A percentile compares a stretch with the other conserved stretches of the same genome.
Evolutionary conservation across 2,113 vertebrate genomes (phyloP).

Genomic region (Myodes glareolus): DNA sequence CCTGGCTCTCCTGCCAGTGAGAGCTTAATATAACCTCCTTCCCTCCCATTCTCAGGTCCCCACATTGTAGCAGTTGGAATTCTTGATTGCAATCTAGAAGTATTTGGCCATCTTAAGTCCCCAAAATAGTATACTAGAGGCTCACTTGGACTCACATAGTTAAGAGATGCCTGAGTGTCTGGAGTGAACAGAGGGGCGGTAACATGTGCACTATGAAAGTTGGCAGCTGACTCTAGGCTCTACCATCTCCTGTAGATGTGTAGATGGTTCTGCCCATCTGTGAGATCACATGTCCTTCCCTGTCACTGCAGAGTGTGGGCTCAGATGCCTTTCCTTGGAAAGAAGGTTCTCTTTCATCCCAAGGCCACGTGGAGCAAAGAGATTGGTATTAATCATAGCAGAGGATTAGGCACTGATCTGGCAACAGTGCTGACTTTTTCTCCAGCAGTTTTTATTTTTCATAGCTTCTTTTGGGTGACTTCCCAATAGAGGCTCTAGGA

Average conservation of each 20-base stretch:
- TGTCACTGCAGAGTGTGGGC: not conserved
- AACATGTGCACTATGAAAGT: not conserved
- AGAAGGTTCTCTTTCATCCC: not conserved
- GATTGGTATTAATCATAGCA: not conserved
- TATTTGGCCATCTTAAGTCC: not conserved
- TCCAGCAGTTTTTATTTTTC: not conserved
- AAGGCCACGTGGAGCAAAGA: not conserved
- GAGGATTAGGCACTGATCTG: not conserved
- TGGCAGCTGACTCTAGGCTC: not conserved
- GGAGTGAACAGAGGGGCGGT: not conserved
- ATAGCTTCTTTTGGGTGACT: not conserved
- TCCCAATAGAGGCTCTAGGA: not conserved
- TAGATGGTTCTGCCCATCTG: not conserved
- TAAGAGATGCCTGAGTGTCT: not conserved
- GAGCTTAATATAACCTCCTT: constrained; percentile 34
- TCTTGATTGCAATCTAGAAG: not conserved
- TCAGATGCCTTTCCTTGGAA: not conserved
- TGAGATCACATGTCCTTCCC: not conserved
- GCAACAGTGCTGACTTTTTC: not conserved
- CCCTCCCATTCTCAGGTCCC: not conserved
- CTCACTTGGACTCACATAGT: not conserved
- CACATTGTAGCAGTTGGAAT: not conserved
- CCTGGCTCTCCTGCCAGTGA: constrained; percentile 64
- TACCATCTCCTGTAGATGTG: not conserved
- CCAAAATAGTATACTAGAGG: not conserved